These are phyloP conservation scores for Stylophora pistillata DNA, from an alignment of 64 coral and sea anemone species.

Conservation along the genomic window DNA sequence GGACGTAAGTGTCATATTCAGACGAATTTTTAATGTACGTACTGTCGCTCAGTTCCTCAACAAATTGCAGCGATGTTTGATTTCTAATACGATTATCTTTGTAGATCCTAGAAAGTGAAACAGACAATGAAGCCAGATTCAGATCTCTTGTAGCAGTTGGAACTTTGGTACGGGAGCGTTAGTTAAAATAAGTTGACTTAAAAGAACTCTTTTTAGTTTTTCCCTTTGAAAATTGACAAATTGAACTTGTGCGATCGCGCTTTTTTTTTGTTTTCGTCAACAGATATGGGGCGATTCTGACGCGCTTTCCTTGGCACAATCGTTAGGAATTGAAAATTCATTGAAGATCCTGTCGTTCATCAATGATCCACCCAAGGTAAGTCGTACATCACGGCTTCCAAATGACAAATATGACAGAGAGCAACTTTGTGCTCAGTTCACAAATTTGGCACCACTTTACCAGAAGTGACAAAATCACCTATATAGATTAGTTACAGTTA, in stretches of 20 bases:
- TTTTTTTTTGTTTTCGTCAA: neutral
- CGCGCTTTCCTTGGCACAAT: constrained; percentile 37
- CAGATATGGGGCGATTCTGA: constrained; percentile 61
- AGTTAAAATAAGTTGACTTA: no score
- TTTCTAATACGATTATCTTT: neutral
- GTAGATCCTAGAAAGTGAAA: constrained; percentile 62
- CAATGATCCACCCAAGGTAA: constrained; percentile 58
- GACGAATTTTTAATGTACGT: neutral
- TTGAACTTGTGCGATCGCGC: neutral
- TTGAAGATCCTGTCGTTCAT: constrained; percentile 8
- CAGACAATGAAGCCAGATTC: constrained; percentile 69
- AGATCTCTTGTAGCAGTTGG: constrained; percentile 64
- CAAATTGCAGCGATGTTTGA: neutral
- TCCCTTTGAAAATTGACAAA: neutral
- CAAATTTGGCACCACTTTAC: no score
- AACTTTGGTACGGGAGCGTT: constrained; percentile 50
- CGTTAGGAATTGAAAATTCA: constrained; percentile 50
- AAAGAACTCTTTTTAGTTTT: no score
- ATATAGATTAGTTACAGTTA: no score
- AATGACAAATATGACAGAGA: no score
- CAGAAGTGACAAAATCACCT: no score
- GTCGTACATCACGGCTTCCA: neutral
- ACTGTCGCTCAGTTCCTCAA: neutral
- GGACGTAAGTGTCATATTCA: constrained; percentile 57
- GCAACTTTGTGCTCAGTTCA: no score